Base-by-base conservation (phyloP, 92 coral and sea anemone species). In the Porites evermanni region DNA sequence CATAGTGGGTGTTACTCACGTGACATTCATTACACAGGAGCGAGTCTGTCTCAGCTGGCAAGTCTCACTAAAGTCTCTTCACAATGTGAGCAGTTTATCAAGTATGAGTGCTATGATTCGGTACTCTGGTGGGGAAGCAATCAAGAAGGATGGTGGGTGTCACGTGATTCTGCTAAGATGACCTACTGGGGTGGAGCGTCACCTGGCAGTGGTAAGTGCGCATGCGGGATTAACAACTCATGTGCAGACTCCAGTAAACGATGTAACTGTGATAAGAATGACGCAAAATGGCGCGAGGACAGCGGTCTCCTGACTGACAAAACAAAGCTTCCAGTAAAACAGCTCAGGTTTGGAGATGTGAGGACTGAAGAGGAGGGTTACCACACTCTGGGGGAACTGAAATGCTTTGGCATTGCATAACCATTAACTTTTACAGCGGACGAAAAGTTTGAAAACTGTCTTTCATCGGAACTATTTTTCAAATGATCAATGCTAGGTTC, bases 191-290 rank as follows among this genome's bases (percentile, higher is more conserved):
- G 86, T 0, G 86, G 86, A 38, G 79, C 79, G 2, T 71, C 83
- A 38, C 83, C 71, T 58, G 79, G 70, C 2, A 71, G 79, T 47
- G 72, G 79, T 32, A 79, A 90, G 78, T 90, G 93, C 86, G 90
- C 90, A 85, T 90, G 93, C 82, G 93, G 87, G 72, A 74, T 78
- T 84, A 90, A 90, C 32, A 63, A 66, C 23, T 76, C 92, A 14
- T 90, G 93, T 52, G 93, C 54, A n/a, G 7, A 7, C 23, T 17
- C 51, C 56, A 56, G 79, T 0, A 0, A 26, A 14, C 44, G 8
- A 2, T 90, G 93, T 71, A 90, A 90, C 70, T 90, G 93, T 67
- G 89, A 69, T 47, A 78, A 29, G 52, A 77, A 78, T 64, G 92
- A 84, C 79, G n/a, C n/a, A 0, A 63, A 47, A 32, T 77, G 88